Evolutionary conservation across 2,888 invertebrate species (phyloP).

Genomic region (Melanchra persicariae): DNA sequence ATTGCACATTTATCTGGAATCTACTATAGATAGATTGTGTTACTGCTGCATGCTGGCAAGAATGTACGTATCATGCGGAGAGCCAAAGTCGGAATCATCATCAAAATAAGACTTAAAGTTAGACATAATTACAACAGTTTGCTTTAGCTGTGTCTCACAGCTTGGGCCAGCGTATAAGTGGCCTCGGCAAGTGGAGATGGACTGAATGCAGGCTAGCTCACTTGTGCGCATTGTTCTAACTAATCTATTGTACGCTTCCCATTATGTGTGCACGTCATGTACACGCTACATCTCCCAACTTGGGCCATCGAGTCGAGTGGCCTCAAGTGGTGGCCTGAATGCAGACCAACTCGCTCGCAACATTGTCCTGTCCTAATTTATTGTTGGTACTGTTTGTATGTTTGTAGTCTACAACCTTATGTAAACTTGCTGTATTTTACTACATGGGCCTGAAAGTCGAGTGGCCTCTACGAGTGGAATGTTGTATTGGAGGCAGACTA

Average conservation of each 20-base stretch:
- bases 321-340: slow-evolving; percentile 50
- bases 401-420: slow-evolving; percentile 3
- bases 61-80: no score
- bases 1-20: no score
- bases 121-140: not conserved
- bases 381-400: slow-evolving; percentile 7
- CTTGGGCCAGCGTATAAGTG: slow-evolving; percentile 15
- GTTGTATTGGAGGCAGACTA: slow-evolving; percentile 4
- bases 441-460: slow-evolving; percentile 4
- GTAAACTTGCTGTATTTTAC: slow-evolving; percentile 18
- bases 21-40: no score
- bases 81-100: no score
- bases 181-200: slow-evolving; percentile 22
- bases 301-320: slow-evolving; percentile 45
- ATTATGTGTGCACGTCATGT: slow-evolving; percentile 27
- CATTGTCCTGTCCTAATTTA: slow-evolving; percentile 48
- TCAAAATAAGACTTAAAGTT: no score
- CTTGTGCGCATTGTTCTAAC: slow-evolving; percentile 29
- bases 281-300: slow-evolving; percentile 29
- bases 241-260: slow-evolving; percentile 35
- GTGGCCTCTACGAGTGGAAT: slow-evolving; percentile 36
- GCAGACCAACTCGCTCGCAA: slow-evolving; percentile 50
- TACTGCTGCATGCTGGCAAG: no score
- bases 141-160: not conserved
- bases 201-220: slow-evolving; percentile 43